Evolutionary conservation across 2,113 vertebrate species (phyloP), one percentile per base, ranked within the genome.

Genomic region (Hirundichthys speculiger): DNA sequence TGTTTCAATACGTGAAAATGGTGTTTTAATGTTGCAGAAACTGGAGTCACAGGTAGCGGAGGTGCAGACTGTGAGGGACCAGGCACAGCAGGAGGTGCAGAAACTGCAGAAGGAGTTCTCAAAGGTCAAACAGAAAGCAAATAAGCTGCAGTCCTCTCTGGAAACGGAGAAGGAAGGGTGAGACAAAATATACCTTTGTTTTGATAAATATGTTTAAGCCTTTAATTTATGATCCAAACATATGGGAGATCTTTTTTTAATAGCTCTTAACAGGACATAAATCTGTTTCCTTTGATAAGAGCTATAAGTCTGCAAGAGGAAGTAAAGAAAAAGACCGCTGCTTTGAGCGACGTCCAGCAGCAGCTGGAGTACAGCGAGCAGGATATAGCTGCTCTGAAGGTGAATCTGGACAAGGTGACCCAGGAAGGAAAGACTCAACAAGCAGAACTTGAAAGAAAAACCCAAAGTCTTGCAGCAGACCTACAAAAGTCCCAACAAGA

Each of bases 151-250:
- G 64, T 90, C 83, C 70, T 91, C 91, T 2, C 90, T 99, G 40
- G 93, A 95, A 60, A 81, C 88, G 2, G 94, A 96, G 85, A 95
- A 90, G 91, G 91, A 94, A 80, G 87, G 59, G 97, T 98, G 93
- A 92, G 95, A 59, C 3, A 7, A 24, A 45, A 34, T 7, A 34
- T 7, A 34, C 9, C 30, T 27, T 27, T 6, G 6, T 34, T 34
- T 10, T 10, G 4, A 34, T 34, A 34, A 34, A 34, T 34, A 34
- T 34, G 30, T 34, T 34, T 2, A 34, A 5, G 30, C 4, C 7
- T 34, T 6, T 10, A n/a, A 34, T 34, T 34, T 34, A 34, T 34
- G 30, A 34, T 34, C 30, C 30, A 34, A 34, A 34, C 30, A 34
- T 19, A 18, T 30, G 11, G 13, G 10, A 43, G n/a, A 7, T 27